Base-by-base conservation (phyloP, 1,140 invertebrate species). In the Drosophila triauraria region DNA sequence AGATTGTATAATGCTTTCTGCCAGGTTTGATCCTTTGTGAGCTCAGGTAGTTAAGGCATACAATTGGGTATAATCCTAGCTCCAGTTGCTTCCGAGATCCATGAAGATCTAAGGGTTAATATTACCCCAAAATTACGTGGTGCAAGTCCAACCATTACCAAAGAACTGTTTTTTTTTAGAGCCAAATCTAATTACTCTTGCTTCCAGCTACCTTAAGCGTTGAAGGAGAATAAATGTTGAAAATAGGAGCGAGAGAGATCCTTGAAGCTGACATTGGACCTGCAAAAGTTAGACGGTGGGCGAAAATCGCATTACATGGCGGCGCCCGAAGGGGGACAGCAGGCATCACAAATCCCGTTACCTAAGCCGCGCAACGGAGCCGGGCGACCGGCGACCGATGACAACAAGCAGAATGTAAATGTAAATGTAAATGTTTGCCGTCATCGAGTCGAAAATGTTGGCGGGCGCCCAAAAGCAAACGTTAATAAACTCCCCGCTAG, bases 361-460 rank as follows among this genome's bases (percentile, higher is more conserved):
- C 57, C 76, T 78, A 78, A 78, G 75, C 75, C 76, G 75, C 64
- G 65, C 25, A 57, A 47, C 42, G 38, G 54, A 67, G 57, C 32
- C 51, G 43, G 38, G 35, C 30, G 44, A 54, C 40, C 79, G 61
- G 35, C 30, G 44, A 54, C 40, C 79, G 61, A 78, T 79, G 83
- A 82, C 75, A 86, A 77, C 84, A 83, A 77, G 75, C 80, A 71
- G 76, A 82, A 87, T 84, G 77, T 80, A 80, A 84, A 85, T 85
- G 82, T 78, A 62, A 62, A 85, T 85, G 82, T 80, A 88, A 84
- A 87, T 87, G 84, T 87, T 87, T 88, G 80, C 83, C 82, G 84
- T 88, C 83, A 87, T 83, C 82, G 83, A 87, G 83, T 87, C 80
- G 72, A 87, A 84, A 88, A 88, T 88, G 80, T 78, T 80, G 80